These are phyloP conservation scores for Folsomia manolachei DNA, from an alignment of 2,888 invertebrate genomes.

Conservation along the genomic window DNA sequence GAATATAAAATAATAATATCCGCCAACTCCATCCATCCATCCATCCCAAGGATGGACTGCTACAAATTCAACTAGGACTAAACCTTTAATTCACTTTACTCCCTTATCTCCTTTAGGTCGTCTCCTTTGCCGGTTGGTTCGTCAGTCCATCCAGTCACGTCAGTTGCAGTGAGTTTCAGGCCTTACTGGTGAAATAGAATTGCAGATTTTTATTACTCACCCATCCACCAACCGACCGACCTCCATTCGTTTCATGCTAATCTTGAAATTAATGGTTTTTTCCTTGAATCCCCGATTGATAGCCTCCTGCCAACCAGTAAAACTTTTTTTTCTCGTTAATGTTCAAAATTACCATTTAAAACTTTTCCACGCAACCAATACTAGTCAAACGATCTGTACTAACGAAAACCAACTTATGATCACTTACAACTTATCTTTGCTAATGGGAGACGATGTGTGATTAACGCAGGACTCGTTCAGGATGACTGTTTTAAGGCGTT, in stretches of 20 bases:
- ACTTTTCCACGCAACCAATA: slow-evolving; percentile 7
- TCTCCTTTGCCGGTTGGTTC: not conserved
- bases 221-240: not conserved
- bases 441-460: not conserved
- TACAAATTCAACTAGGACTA: slow-evolving; percentile 5
- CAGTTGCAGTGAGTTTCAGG: not conserved
- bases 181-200: not conserved
- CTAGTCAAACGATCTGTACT: not conserved
- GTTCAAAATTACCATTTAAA: not conserved
- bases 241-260: slow-evolving; percentile 8
- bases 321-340: not conserved
- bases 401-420: not conserved
- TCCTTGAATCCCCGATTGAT: not conserved
- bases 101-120: not conserved
- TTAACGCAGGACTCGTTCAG: no score
- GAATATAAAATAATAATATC: not conserved
- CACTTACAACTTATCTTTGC: no score
- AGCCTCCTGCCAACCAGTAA: slow-evolving; percentile 1
- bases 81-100: slow-evolving; percentile 10
- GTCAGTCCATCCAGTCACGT: not conserved
- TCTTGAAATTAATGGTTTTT: slow-evolving; percentile 8
- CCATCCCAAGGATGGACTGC: slow-evolving; percentile 2
- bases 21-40: not conserved
- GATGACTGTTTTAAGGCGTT: no score
- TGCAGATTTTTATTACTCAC: slow-evolving; percentile 6